Base-by-base conservation (phyloP, 2,113 vertebrate genomes). In the Cyphomyrus discorhynchus region DNA sequence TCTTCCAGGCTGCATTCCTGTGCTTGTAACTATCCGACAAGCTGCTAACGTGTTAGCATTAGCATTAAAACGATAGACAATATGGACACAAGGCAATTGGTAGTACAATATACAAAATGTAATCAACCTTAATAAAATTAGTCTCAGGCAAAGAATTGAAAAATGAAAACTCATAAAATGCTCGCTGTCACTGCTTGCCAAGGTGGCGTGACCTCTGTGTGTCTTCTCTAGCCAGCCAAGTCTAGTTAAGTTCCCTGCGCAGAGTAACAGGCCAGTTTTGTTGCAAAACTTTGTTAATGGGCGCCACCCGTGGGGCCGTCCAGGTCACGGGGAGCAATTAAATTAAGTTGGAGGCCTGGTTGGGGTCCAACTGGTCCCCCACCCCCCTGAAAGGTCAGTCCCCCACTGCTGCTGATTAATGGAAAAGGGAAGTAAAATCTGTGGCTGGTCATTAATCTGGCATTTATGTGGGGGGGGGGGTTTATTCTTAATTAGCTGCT, bases 401-500 rank as follows among this genome's bases (percentile, higher is more conserved):
- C 94, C 93, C 93, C 92, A 91, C 91, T 93, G 94, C 94, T 95
- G 91, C 49, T 89, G 27, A 27, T 96, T 94, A 96, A 97, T 96
- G 94, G 96, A 94, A 91, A 93, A 92, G 93, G 93, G 93, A 39
- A 94, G 90, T 90, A 94, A 96, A 96, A 96, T 95, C 93, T 89
- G 90, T 94, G 94, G 94, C 95, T 94, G 94, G 95, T 93, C 95
- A 96, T 97, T 97, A 96, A 96, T 97, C 96, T 96, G 93, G 94
- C 39, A 95, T 95, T 95, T 95, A 96, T 96, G 95, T 96, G 94
- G 93, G 95, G 95, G 3, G 52, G 52, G 47, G 94, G 94, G 11
- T 95, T 95, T 96, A 47, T 96, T 95, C 93, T 95, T 95, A 96
- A 97, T 97, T 96, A 96, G 95, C 91, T 93, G 95, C n/a, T 31